Evolutionary conservation across 2,888 invertebrate species (phyloP), one percentile per base, ranked within the genome.

Genomic region (Octonoba sinensis): DNA sequence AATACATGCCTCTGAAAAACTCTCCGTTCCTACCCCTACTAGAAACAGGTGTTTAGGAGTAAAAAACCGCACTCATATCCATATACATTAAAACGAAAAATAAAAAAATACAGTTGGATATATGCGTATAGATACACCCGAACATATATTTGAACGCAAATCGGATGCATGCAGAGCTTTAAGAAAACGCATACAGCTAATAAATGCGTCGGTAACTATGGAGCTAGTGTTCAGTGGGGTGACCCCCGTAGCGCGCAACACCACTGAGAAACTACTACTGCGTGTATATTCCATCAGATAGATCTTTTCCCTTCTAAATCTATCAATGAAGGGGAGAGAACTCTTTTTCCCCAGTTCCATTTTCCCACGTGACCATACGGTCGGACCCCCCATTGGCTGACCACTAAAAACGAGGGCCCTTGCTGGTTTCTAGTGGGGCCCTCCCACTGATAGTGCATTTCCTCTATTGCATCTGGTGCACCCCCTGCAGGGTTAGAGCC

Each of bases 361-460:
- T 81, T 81, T 81, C 79, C 79, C 79, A 79, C 78, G 78, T 79
- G 78, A 79, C 78, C 78, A 81, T 69, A 73, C 73, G 73, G 67
- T 62, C 62, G 73, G 79, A 81, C 79, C 79, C 79, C 79, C 79
- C 69, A 73, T 60, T 47, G 79, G 67, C 67, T 81, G 79, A 81
- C 79, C 79, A 81, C 79, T 81, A 74, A 81, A 81, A 81, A 81
- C 79, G 79, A 73, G 79, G 79, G 79, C 79, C 73, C 79, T 81
- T 81, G 79, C 79, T 81, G 79, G 46, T 81, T 81, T 72, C 27
- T 73, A 81, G 79, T 81, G 79, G 73, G 36, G 79, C 79, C 79
- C 79, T 81, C 79, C 79, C 60, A 73, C 79, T 24, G 69, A 36
- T 59, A 73, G 46, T 73, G 79, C 79, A 81, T 81, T 81, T 81